Conservation (phyloP, 2,113 vertebrate species). For the Melanocharis versteri region DNA sequence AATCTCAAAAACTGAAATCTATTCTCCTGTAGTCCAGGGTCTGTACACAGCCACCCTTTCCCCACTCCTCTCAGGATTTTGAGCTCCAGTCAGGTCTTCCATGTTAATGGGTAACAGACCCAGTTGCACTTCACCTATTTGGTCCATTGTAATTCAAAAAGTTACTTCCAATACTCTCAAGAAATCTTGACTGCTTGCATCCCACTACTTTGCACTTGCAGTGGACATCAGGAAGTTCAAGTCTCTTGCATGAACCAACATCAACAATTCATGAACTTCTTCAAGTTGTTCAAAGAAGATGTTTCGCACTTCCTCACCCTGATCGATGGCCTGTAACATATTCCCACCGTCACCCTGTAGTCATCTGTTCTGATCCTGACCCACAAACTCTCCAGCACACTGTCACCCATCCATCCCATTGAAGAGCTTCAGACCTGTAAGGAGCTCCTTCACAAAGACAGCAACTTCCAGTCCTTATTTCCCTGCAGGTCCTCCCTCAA, state of each 20-base stretch:
- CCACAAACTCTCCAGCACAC: not conserved
- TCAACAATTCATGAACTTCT: not conserved
- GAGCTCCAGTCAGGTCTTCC: not conserved
- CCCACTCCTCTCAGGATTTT: not conserved
- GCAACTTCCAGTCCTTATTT: not conserved
- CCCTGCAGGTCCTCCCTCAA: not conserved
- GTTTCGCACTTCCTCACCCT: not conserved
- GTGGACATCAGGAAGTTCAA: not conserved
- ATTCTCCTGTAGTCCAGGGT: not conserved
- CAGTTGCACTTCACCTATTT: not conserved
- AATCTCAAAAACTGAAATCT: not conserved
- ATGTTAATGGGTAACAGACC: not conserved
- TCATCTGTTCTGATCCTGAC: not conserved
- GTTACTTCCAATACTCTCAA: not conserved
- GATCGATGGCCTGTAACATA: not conserved
- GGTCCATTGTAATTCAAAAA: not conserved
- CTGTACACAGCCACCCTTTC: not conserved
- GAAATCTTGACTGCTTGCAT: not conserved
- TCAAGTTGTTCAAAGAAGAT: not conserved
- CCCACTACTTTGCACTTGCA: not conserved
- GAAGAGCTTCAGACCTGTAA: rapidly evolving
- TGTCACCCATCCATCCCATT: not conserved
- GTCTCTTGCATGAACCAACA: not conserved
- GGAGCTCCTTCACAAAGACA: not conserved
- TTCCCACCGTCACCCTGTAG: not conserved